phyloP scores from a whole-genome alignment of 2,113 vertebrate species.

The Bos indicus region DNA sequence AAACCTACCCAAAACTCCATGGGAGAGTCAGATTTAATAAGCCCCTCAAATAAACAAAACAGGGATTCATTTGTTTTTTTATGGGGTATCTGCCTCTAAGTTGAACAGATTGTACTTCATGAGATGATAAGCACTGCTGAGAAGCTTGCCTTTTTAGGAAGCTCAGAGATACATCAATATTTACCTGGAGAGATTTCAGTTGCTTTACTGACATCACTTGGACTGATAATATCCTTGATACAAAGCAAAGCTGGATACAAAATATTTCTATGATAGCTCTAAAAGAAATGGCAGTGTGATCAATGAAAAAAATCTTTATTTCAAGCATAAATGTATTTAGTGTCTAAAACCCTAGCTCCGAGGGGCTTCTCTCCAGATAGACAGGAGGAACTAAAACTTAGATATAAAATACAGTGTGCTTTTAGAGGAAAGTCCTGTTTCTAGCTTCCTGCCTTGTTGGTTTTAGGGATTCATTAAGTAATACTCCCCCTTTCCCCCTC shows the following conservation, averaged over 20 bases:
- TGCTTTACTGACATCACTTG: background rate
- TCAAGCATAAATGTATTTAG: background rate
- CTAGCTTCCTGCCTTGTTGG: background rate
- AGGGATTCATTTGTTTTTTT: background rate
- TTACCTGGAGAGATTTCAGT: background rate
- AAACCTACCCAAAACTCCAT: background rate
- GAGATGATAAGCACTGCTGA: background rate
- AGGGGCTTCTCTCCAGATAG: background rate
- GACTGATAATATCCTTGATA: background rate
- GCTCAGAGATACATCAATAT: constrained; percentile 1
- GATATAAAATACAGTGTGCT: background rate
- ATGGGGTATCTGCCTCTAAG: background rate
- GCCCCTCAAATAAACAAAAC: background rate
- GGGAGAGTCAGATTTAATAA: background rate
- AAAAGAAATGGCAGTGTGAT: background rate
- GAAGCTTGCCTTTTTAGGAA: background rate
- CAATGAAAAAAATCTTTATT: background rate
- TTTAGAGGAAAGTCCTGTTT: background rate
- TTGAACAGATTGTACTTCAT: background rate
- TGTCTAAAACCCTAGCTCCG: background rate
- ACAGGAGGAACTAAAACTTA: background rate
- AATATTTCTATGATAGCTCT: background rate
- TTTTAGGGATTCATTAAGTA: background rate
- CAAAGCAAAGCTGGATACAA: background rate
- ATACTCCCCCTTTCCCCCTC: background rate